These are phyloP conservation scores for Daboia siamensis DNA, from an alignment of 2,113 vertebrate species.

Conservation along the genomic window DNA sequence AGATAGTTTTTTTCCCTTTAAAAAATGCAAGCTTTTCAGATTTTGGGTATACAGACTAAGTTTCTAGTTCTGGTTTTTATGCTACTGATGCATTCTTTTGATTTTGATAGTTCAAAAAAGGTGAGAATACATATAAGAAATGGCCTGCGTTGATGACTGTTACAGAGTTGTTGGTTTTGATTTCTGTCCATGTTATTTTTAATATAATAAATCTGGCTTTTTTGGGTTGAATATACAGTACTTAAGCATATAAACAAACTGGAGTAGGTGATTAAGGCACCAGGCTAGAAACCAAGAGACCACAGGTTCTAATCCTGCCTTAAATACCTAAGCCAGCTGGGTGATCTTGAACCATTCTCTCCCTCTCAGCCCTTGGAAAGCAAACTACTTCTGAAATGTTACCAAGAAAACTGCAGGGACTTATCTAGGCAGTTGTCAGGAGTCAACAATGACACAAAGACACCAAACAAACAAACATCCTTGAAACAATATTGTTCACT, in stretches of 20 bases:
- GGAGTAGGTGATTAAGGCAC: background rate
- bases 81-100: constrained; percentile 42
- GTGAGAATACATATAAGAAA: constrained; percentile 26
- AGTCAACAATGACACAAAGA: background rate
- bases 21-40: constrained; percentile 18
- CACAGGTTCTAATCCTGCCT: background rate
- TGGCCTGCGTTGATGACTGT: constrained; percentile 18
- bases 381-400: background rate
- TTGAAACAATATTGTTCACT: background rate
- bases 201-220: background rate
- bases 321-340: background rate
- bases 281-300: background rate
- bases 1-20: background rate
- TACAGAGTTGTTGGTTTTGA: background rate
- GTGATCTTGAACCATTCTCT: background rate
- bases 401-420: background rate
- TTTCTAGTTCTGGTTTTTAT: constrained; percentile 40
- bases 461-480: background rate
- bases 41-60: constrained; percentile 22
- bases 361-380: background rate
- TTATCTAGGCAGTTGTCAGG: background rate
- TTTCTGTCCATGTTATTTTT: background rate
- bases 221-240: background rate
- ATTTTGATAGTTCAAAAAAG: constrained; percentile 50
- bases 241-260: background rate